Conservation (phyloP, 1,140 invertebrate species). For the Diploscapter pachys region DNA sequence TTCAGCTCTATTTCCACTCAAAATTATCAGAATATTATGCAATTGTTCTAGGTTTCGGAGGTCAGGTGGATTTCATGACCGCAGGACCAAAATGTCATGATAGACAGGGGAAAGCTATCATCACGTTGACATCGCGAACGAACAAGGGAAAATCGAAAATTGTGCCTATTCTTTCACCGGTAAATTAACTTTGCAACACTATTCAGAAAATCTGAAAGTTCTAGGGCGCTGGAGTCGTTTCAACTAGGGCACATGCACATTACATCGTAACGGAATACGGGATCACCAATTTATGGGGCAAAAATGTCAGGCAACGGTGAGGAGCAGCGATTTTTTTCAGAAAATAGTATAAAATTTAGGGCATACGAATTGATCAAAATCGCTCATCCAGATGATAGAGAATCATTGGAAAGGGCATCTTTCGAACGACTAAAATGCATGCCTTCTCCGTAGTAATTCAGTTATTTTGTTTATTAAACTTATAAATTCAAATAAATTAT, state of each 20-base stretch:
- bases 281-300: conserved; percentile 83
- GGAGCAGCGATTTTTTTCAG: conserved; percentile 52
- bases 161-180: conserved; percentile 68
- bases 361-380: conserved; percentile 81
- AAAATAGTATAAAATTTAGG: not conserved
- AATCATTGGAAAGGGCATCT: conserved; percentile 78
- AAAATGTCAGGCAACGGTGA: conserved; percentile 75
- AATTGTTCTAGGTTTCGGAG: conserved; percentile 68
- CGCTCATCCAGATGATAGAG: conserved; percentile 82
- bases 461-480: no score
- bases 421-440: conserved; percentile 82
- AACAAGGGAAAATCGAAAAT: conserved; percentile 85
- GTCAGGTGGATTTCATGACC: conserved; percentile 90
- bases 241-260: conserved; percentile 82
- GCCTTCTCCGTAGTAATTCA: conserved; percentile 63
- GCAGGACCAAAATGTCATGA: conserved; percentile 85
- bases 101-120: conserved; percentile 84
- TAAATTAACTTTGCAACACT: not conserved
- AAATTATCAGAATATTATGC: not conserved
- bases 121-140: conserved; percentile 82
- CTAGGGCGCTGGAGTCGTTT: conserved; percentile 85
- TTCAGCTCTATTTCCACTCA: no score
- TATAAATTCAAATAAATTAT: no score
- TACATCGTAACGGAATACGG: conserved; percentile 90
- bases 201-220: conserved; percentile 21